These are phyloP conservation scores for Patella vulgata DNA, from an alignment of 1,140 invertebrate species.

Conservation along the genomic window DNA sequence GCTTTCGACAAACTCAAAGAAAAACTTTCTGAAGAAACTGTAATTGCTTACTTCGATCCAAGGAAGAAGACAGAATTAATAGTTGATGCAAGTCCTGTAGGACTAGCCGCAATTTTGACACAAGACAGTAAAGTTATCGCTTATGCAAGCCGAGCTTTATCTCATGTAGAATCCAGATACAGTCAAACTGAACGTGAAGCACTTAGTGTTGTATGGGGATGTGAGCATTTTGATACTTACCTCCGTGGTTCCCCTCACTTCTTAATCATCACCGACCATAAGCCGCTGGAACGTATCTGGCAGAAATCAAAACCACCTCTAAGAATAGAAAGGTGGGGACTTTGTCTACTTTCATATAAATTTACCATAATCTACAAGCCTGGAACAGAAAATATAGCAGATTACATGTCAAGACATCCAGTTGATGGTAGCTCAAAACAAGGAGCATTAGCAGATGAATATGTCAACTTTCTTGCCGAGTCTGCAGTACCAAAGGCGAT, in stretches of 20 bases:
- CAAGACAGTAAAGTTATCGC: constrained; percentile 52
- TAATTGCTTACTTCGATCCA: constrained; percentile 15
- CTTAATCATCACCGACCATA: constrained; percentile 10
- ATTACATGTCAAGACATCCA: constrained; percentile 13
- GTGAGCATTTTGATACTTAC: constrained; percentile 9
- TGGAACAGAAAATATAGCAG: constrained; percentile 3
- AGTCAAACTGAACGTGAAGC: constrained; percentile 68
- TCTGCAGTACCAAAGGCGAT: background rate
- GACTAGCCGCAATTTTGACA: constrained; percentile 28
- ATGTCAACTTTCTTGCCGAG: background rate
- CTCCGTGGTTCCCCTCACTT: constrained; percentile 1
- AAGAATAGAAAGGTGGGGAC: constrained; percentile 15
- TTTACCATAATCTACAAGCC: constrained; percentile 5
- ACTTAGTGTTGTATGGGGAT: constrained; percentile 62
- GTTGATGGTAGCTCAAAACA: background rate
- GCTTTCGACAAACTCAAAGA: constrained; percentile 3
- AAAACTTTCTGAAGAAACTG: background rate
- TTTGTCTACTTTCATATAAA: constrained; percentile 9
- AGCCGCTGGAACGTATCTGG: constrained; percentile 1
- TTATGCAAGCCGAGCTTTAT: constrained; percentile 65
- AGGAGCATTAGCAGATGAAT: background rate
- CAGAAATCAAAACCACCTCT: constrained; percentile 17
- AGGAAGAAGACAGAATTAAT: constrained; percentile 8
- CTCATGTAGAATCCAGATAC: constrained; percentile 64
- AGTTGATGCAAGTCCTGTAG: constrained; percentile 24